phyloP scores from a whole-genome alignment of 2,797 vertebrate genomes.

The Rhadinocentrus ornatus region DNA sequence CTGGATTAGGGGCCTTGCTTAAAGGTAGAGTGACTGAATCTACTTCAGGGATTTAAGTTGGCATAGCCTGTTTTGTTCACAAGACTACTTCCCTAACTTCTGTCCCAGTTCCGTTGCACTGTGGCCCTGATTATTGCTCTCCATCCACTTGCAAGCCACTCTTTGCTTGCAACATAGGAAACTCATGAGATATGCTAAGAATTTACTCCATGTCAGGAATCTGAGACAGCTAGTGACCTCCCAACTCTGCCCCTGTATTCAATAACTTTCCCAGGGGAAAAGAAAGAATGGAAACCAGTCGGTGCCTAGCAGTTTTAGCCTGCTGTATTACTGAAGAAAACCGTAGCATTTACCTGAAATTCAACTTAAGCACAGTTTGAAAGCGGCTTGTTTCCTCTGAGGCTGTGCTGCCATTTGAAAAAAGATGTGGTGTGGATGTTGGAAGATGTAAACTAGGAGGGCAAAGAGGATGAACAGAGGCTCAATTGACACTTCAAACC shows the following conservation, averaged over 20 bases:
- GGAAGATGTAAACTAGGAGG: too few species aligned
- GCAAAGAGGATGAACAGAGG: too few species aligned
- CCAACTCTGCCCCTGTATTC: slow-evolving; percentile 20
- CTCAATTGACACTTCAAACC: too few species aligned
- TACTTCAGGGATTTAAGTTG: slow-evolving; percentile 7
- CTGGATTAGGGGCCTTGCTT: slow-evolving; percentile 1
- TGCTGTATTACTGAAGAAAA: background rate
- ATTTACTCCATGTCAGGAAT: slow-evolving; percentile 46
- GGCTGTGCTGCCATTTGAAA: too few species aligned
- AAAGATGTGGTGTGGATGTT: too few species aligned
- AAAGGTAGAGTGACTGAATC: slow-evolving; percentile 1
- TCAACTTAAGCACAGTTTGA: too few species aligned
- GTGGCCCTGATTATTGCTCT: background rate
- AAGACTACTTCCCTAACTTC: slow-evolving; percentile 13
- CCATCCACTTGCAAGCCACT: slow-evolving; percentile 13
- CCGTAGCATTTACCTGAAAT: too few species aligned
- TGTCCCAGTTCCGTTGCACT: slow-evolving; percentile 16
- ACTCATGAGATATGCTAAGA: slow-evolving; percentile 44
- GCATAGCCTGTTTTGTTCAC: slow-evolving; percentile 21
- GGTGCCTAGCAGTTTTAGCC: background rate
- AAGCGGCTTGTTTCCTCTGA: too few species aligned
- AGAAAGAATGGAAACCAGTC: slow-evolving; percentile 13
- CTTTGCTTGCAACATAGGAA: slow-evolving; percentile 17
- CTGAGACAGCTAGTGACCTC: slow-evolving; percentile 36
- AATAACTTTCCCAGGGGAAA: slow-evolving; percentile 27